Evolutionary conservation across 2,888 invertebrate species (phyloP).

Genomic region (Melanophora roralis): DNA sequence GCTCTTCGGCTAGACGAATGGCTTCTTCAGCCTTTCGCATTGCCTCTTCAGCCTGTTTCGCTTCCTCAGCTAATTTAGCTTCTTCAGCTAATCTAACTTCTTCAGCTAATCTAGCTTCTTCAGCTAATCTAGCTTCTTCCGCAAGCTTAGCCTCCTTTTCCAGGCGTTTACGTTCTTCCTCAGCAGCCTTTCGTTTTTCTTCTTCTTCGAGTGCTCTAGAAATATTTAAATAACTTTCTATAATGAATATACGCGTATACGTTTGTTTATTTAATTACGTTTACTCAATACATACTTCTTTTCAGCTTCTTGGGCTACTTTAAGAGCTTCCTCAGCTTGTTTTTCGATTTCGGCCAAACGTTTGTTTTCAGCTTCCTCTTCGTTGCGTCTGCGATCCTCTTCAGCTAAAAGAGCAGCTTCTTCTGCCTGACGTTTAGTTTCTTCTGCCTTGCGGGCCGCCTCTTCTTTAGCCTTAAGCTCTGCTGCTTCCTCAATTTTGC

Average conservation of each 20-base stretch:
- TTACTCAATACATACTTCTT: slow-evolving; percentile 69
- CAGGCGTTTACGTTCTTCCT: slow-evolving; percentile 69
- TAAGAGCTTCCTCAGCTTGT: slow-evolving; percentile 77
- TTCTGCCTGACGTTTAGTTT: slow-evolving; percentile 75
- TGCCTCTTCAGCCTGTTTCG: slow-evolving; percentile 77
- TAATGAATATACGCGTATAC: too few species aligned
- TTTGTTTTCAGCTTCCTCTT: slow-evolving; percentile 34
- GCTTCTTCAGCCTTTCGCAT: slow-evolving; percentile 78
- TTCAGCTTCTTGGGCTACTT: slow-evolving; percentile 76
- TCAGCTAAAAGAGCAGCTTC: slow-evolving; percentile 76
- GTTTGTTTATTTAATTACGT: neutral
- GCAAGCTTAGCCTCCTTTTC: slow-evolving; percentile 78
- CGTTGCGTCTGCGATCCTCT: slow-evolving; percentile 65
- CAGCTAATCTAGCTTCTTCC: slow-evolving; percentile 77
- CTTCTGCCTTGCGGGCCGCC: slow-evolving; percentile 69
- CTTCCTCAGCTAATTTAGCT: slow-evolving; percentile 77
- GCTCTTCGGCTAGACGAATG: slow-evolving; percentile 77
- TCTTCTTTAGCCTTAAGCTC: slow-evolving; percentile 71
- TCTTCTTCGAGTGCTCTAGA: slow-evolving; percentile 71
- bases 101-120: slow-evolving; percentile 76
- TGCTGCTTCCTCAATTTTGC: slow-evolving; percentile 79
- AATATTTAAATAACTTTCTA: neutral
- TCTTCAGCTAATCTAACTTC: slow-evolving; percentile 77
- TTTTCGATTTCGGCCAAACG: slow-evolving; percentile 78
- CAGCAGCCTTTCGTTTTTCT: slow-evolving; percentile 77